Evolutionary conservation across 2,113 vertebrate species (phyloP).

Genomic region (Dipodomys merriami): DNA sequence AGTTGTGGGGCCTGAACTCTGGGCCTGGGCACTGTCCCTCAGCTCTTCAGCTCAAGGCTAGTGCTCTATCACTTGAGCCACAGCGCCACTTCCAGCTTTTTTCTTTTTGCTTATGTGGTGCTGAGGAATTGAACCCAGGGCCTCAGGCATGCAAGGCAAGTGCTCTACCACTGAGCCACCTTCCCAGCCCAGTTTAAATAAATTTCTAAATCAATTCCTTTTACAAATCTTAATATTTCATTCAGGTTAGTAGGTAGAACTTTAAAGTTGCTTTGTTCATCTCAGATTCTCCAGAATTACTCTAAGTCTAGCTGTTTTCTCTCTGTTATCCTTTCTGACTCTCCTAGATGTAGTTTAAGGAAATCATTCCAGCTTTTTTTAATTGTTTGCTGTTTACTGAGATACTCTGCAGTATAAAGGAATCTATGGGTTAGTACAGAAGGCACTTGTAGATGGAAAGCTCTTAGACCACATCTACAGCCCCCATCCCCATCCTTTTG

Average conservation of each 20-base stretch:
- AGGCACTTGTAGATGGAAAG: too few relatives aligned
- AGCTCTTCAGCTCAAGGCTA: too few relatives aligned
- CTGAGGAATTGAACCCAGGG: too few relatives aligned
- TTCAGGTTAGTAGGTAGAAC: constrained; percentile 13
- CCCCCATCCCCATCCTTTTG: too few relatives aligned
- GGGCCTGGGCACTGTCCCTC: too few relatives aligned
- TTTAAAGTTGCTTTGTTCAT: background rate
- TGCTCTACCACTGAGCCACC: too few relatives aligned
- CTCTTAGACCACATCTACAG: too few relatives aligned
- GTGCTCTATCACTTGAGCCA: too few relatives aligned
- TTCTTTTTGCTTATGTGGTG: too few relatives aligned
- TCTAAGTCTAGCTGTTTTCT: background rate
- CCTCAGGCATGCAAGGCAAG: too few relatives aligned
- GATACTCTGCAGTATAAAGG: background rate
- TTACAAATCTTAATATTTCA: background rate
- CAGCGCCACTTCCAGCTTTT: too few relatives aligned
- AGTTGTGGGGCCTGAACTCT: too few relatives aligned
- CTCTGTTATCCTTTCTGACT: background rate
- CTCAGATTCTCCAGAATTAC: background rate
- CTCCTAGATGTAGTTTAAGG: background rate
- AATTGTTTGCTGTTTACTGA: background rate
- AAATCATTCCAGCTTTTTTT: background rate
- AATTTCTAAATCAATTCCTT: constrained; percentile 12
- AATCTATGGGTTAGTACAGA: background rate
- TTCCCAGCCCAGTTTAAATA: background rate